A percentile compares a stretch with the other conserved stretches of the same genome.
Conservation (phyloP, 2,888 invertebrate species). For the Chaitophorus viminalis region DNA sequence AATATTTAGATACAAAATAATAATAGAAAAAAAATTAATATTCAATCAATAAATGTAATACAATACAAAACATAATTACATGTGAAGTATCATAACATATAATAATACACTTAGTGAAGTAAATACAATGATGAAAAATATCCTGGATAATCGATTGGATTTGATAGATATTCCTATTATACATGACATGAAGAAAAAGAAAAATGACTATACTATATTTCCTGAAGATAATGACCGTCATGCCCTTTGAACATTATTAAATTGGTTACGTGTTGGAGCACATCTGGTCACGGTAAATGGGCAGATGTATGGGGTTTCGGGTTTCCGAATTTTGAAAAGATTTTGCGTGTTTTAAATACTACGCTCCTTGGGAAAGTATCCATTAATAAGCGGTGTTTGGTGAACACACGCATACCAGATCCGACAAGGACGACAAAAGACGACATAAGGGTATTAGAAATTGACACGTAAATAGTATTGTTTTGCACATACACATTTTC, state of each 20-base stretch:
- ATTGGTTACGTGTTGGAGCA: slow-evolving; percentile 33
- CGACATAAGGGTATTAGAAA: slow-evolving; percentile 21
- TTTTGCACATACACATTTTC: slow-evolving; percentile 5
- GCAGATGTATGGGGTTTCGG: slow-evolving; percentile 55
- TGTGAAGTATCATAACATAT: not conserved
- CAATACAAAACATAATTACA: not conserved
- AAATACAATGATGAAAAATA: not conserved
- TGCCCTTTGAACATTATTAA: slow-evolving; percentile 48
- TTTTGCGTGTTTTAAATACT: slow-evolving; percentile 54
- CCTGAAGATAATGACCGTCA: slow-evolving; percentile 44
- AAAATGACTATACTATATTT: slow-evolving; percentile 25
- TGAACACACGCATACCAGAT: slow-evolving; percentile 19
- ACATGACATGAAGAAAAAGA: not conserved
- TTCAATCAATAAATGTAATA: not conserved
- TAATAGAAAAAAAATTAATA: not conserved
- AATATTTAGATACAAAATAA: not conserved
- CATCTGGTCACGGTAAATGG: slow-evolving; percentile 55
- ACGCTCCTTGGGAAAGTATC: slow-evolving; percentile 38
- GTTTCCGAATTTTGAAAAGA: slow-evolving; percentile 54
- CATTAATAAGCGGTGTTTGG: slow-evolving; percentile 49
- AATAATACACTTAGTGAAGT: not conserved
- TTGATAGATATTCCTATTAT: not conserved
- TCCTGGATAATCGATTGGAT: not conserved
- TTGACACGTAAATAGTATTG: slow-evolving; percentile 27
- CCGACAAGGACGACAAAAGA: slow-evolving; percentile 1